Conservation (phyloP, 2,797 vertebrate genomes). For the Psittacula derbiana region DNA sequence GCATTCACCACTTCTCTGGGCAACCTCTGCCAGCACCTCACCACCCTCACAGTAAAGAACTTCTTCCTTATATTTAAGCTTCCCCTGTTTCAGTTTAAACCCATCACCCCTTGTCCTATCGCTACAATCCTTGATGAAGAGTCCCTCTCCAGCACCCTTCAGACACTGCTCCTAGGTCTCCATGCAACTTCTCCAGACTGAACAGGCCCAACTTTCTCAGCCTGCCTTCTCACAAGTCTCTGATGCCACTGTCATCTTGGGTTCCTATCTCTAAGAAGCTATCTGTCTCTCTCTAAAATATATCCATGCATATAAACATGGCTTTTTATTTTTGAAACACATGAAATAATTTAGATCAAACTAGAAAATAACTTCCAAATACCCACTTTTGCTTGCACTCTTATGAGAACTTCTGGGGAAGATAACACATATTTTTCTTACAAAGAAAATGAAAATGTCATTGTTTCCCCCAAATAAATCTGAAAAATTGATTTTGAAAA, state of each 20-base stretch:
- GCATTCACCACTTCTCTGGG: neutral
- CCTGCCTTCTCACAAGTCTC: neutral
- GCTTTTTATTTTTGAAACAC: slow-evolving; percentile 35
- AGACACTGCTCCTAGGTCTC: neutral
- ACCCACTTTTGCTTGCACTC: neutral
- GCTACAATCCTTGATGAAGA: neutral
- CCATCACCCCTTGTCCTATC: neutral
- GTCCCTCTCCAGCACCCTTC: neutral
- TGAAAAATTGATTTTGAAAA: slow-evolving; percentile 37
- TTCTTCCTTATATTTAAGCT: neutral
- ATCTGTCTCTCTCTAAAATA: neutral
- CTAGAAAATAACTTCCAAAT: slow-evolving; percentile 54
- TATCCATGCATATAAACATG: neutral
- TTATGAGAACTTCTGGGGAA: neutral
- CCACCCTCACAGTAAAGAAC: neutral
- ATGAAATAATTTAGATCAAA: neutral
- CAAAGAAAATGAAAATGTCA: slow-evolving; percentile 42
- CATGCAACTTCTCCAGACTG: neutral
- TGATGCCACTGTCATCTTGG: neutral
- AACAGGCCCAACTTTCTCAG: neutral
- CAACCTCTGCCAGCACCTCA: neutral
- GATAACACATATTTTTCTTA: neutral
- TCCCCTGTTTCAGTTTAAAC: neutral
- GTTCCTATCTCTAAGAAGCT: neutral
- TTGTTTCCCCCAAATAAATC: slow-evolving; percentile 25